Conservation (phyloP, 2,888 invertebrate species). For the Aplocera efformata region DNA sequence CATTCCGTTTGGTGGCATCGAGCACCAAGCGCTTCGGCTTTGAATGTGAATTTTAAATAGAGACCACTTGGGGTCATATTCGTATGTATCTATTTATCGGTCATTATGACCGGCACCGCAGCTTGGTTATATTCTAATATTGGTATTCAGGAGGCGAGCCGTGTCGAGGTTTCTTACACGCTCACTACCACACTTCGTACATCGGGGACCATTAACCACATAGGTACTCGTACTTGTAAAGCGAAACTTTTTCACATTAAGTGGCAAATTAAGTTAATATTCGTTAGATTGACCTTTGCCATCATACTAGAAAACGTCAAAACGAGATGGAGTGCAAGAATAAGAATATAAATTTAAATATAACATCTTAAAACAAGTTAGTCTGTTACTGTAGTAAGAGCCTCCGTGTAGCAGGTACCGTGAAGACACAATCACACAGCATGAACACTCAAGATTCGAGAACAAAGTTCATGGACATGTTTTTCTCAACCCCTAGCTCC, state of each 20-base stretch:
- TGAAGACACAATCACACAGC: too few relatives aligned
- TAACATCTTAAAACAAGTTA: too few relatives aligned
- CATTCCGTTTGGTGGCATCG: slow-evolving; percentile 66
- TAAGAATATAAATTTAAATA: too few relatives aligned
- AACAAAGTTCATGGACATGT: too few relatives aligned
- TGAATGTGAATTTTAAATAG: slow-evolving; percentile 74
- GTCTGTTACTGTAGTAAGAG: too few relatives aligned
- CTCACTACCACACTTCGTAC: slow-evolving; percentile 52
- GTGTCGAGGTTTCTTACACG: slow-evolving; percentile 61
- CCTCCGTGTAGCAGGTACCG: too few relatives aligned
- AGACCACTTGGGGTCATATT: slow-evolving; percentile 68
- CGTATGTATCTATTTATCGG: slow-evolving; percentile 74
- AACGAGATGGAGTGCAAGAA: too few relatives aligned
- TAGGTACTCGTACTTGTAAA: slow-evolving; percentile 34
- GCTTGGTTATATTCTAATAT: slow-evolving; percentile 67
- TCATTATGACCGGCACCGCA: slow-evolving; percentile 65
- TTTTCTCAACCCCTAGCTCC: too few relatives aligned
- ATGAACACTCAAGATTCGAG: too few relatives aligned
- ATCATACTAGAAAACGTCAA: too few relatives aligned
- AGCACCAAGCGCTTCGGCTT: slow-evolving; percentile 49
- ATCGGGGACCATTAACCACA: slow-evolving; percentile 57
- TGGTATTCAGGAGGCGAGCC: slow-evolving; percentile 72
- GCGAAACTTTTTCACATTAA: slow-evolving; percentile 20
- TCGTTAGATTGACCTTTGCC: slow-evolving; percentile 1
- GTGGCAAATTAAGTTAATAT: slow-evolving; percentile 11